These are phyloP conservation scores for Erpornis zantholeuca DNA, from an alignment of 2,113 vertebrate species.

Conservation along the genomic window DNA sequence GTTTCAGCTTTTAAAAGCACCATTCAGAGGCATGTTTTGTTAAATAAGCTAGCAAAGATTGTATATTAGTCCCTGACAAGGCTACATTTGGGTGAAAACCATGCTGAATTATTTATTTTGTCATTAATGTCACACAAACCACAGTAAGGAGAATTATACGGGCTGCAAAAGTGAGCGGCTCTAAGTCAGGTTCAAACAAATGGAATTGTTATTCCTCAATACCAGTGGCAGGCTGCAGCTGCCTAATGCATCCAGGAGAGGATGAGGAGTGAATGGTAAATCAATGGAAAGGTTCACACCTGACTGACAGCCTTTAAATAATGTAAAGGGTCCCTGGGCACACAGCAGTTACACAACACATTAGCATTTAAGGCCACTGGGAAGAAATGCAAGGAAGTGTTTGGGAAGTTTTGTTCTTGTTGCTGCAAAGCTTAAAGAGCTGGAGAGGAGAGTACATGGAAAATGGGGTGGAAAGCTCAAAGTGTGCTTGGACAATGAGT, in stretches of 20 bases:
- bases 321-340: slow-evolving; percentile 8
- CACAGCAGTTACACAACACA: not conserved
- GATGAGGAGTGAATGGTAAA: slow-evolving; percentile 47
- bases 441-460: not conserved
- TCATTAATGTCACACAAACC: slow-evolving; percentile 51
- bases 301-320: slow-evolving; percentile 45
- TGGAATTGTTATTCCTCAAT: slow-evolving; percentile 31
- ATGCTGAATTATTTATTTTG: slow-evolving; percentile 64
- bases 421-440: not conserved
- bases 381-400: not conserved
- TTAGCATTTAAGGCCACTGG: not conserved
- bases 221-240: not conserved
- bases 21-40: not conserved
- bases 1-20: not conserved
- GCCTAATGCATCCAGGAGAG: slow-evolving; percentile 24
- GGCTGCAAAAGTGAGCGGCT: not conserved
- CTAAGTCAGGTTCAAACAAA: slow-evolving; percentile 12
- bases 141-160: slow-evolving; percentile 10
- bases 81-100: slow-evolving; percentile 37
- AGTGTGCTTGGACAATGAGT: not conserved
- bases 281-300: slow-evolving; percentile 46
- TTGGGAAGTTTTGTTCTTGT: not conserved
- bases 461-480: not conserved
- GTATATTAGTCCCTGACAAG: slow-evolving; percentile 25
- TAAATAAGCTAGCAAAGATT: slow-evolving; percentile 36